Percentiles rank a stretch among this genome's conserved stretches.
phyloP scores from a whole-genome alignment of 2,113 vertebrate species.

The Myxocyprinus asiaticus region DNA sequence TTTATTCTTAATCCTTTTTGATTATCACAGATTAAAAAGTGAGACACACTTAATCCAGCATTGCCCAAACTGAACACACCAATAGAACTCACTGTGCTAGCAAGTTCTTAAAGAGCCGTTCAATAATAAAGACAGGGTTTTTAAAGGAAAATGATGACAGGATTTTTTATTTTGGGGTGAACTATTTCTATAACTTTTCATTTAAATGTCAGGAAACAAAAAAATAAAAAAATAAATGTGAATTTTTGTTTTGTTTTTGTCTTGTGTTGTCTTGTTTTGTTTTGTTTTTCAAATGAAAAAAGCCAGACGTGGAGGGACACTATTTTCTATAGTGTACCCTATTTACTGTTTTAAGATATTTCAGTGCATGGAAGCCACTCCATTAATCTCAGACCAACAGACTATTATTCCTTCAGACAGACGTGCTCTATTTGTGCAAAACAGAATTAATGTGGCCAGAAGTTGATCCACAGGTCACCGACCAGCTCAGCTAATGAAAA shows the following conservation, averaged over 20 bases:
- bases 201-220: no score
- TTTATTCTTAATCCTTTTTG: slow-evolving; percentile 25
- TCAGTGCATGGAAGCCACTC: slow-evolving; percentile 9
- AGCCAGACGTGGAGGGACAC: not conserved
- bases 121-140: not conserved
- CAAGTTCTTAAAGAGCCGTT: not conserved
- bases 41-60: slow-evolving; percentile 26
- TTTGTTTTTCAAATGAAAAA: not conserved
- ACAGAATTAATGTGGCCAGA: slow-evolving; percentile 9
- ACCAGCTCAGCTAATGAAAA: slow-evolving; percentile 35
- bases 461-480: slow-evolving; percentile 33
- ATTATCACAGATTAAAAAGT: slow-evolving; percentile 36
- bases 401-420: slow-evolving; percentile 26
- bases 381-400: slow-evolving; percentile 20
- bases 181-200: no score
- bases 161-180: no score
- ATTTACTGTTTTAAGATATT: slow-evolving; percentile 18
- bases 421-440: not conserved
- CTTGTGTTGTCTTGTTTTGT: no score
- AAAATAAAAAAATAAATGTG: no score
- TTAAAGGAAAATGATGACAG: not conserved
- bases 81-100: not conserved
- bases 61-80: not conserved
- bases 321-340: slow-evolving; percentile 13
- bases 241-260: no score